A percentile compares a stretch with the other conserved stretches of the same genome.
phyloP scores from a whole-genome alignment of 1,140 invertebrate species.

The Drosophila athabasca region DNA sequence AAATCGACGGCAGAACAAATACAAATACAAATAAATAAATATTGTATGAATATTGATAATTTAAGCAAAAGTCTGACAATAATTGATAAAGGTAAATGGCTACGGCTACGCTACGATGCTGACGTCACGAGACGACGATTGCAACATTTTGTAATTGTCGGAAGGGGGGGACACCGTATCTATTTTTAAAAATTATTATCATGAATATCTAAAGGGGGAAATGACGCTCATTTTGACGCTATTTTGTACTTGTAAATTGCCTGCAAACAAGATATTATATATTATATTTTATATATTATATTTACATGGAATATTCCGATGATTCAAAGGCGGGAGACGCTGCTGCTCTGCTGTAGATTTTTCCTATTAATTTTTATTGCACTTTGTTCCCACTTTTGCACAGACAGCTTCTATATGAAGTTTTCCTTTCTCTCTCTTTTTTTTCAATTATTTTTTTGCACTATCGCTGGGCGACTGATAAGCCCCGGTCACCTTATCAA shows the following conservation, averaged over 20 bases:
- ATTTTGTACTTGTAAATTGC: slow-evolving; percentile 75
- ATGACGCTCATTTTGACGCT: slow-evolving; percentile 12
- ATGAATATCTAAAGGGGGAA: slow-evolving; percentile 12
- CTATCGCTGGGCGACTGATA: slow-evolving; percentile 31
- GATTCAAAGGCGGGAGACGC: slow-evolving; percentile 4
- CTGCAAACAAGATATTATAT: slow-evolving; percentile 62
- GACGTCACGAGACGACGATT: slow-evolving; percentile 49
- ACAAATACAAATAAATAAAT: slow-evolving; percentile 26
- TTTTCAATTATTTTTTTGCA: slow-evolving; percentile 9
- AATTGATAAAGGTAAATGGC: slow-evolving; percentile 57
- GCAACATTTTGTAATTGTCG: slow-evolving; percentile 21
- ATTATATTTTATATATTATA: slow-evolving; percentile 78
- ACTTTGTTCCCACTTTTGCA: slow-evolving; percentile 15
- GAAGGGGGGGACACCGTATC: slow-evolving; percentile 1
- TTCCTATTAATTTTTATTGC: slow-evolving; percentile 1
- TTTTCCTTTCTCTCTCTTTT: not conserved
- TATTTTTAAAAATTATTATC: slow-evolving; percentile 20
- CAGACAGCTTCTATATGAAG: slow-evolving; percentile 2
- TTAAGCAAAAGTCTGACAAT: slow-evolving; percentile 35
- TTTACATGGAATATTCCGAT: slow-evolving; percentile 61
- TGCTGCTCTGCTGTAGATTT: slow-evolving; percentile 2
- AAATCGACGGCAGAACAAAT: slow-evolving; percentile 1
- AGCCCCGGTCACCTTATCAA: slow-evolving; percentile 27
- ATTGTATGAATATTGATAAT: slow-evolving; percentile 22
- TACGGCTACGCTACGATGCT: slow-evolving; percentile 3